Conservation (phyloP, 2,797 vertebrate genomes). For the Lophius americanus region DNA sequence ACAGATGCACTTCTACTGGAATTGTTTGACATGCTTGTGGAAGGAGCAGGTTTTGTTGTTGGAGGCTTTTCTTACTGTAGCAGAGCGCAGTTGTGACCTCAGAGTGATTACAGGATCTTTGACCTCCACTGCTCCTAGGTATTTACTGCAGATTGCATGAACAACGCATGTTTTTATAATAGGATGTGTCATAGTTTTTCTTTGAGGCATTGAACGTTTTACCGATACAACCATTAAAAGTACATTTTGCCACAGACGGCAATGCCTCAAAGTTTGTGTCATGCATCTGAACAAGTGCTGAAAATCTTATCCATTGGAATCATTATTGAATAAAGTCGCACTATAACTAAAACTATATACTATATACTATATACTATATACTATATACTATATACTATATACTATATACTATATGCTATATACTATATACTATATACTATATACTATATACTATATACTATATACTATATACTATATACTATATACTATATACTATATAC, state of each 20-base stretch:
- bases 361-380: neutral
- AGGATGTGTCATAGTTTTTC: constrained; percentile 3
- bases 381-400: neutral
- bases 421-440: neutral
- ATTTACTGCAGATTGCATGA: constrained; percentile 44
- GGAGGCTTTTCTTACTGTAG: constrained; percentile 44
- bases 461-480: neutral
- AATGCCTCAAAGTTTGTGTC: constrained; percentile 15
- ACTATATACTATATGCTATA: no score
- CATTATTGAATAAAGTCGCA: constrained; percentile 25
- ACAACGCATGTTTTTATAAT: constrained; percentile 52
- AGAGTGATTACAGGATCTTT: constrained; percentile 41
- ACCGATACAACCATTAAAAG: constrained; percentile 26
- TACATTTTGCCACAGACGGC: constrained; percentile 11
- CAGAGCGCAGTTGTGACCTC: constrained; percentile 39
- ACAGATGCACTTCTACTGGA: constrained; percentile 44
- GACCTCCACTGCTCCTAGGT: constrained; percentile 42
- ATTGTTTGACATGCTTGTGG: constrained; percentile 55
- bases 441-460: neutral
- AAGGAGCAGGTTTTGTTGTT: constrained; percentile 41
- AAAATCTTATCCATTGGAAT: constrained; percentile 18
- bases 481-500: neutral
- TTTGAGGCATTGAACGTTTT: constrained; percentile 3
- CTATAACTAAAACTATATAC: constrained; percentile 4
- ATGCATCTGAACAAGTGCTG: constrained; percentile 15